Conservation (phyloP, 2,888 invertebrate species). For the Lasioglossum figueresi region DNA sequence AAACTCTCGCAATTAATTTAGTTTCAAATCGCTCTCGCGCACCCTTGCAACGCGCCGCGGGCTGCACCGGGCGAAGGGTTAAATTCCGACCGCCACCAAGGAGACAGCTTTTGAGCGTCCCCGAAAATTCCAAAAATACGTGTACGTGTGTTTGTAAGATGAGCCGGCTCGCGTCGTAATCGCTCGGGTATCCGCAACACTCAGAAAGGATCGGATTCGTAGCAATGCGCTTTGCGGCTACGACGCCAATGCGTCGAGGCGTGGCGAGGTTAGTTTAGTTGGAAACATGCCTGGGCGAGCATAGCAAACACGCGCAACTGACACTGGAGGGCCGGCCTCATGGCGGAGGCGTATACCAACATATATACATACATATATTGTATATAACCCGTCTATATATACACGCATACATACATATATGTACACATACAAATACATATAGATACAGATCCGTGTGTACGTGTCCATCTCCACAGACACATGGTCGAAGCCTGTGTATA, state of each 20-base stretch:
- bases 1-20: background rate
- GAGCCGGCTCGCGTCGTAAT: conserved; percentile 48
- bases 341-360: conserved; percentile 62
- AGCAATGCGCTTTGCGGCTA: conserved; percentile 67
- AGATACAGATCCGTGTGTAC: background rate
- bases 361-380: conserved; percentile 35
- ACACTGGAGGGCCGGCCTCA: conserved; percentile 78
- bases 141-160: background rate
- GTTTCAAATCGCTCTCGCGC: background rate
- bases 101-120: conserved; percentile 16
- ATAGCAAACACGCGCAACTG: conserved; percentile 82
- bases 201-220: conserved; percentile 64
- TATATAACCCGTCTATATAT: background rate
- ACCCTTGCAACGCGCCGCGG: background rate
- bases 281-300: conserved; percentile 82
- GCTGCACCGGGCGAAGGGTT: background rate
- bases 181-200: conserved; percentile 56
- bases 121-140: conserved; percentile 11
- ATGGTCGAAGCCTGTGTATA: background rate
- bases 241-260: conserved; percentile 79
- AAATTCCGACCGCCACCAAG: background rate
- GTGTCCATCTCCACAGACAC: conserved; percentile 39
- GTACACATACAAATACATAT: background rate
- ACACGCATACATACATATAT: conserved; percentile 1
- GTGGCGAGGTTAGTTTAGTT: conserved; percentile 82